Conservation (phyloP, 1,140 invertebrate species). For the Habropoda laboriosa region DNA sequence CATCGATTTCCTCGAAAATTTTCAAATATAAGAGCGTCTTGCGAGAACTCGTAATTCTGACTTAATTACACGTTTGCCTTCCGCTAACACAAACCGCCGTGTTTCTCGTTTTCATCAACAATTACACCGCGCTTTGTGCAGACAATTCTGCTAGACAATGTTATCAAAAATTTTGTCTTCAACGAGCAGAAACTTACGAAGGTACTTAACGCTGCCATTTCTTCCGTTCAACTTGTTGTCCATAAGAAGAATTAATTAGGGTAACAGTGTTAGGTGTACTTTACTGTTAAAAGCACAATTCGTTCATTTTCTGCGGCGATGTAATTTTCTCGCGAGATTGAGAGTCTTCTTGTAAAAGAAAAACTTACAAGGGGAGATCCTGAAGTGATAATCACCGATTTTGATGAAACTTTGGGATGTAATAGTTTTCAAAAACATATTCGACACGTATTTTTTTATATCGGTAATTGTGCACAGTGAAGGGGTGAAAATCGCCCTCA, state of each 20-base stretch:
- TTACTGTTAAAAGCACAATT: neutral
- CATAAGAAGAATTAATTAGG: neutral
- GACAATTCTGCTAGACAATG: neutral
- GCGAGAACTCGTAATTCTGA: conserved; percentile 10
- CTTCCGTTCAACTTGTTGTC: neutral
- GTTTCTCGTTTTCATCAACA: neutral
- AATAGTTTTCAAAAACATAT: too few relatives aligned
- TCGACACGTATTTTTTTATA: too few relatives aligned
- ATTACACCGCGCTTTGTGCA: neutral
- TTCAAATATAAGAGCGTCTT: neutral
- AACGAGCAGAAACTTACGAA: neutral
- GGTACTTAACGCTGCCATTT: neutral
- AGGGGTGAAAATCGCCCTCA: too few relatives aligned
- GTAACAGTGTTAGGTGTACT: neutral
- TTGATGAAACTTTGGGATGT: too few relatives aligned
- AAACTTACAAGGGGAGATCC: too few relatives aligned
- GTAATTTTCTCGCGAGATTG: neutral
- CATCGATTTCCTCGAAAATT: conserved; percentile 45
- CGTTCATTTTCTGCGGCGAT: neutral
- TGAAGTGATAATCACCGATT: too few relatives aligned
- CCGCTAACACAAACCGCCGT: neutral
- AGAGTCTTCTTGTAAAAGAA: neutral
- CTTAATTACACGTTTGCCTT: conserved; percentile 43
- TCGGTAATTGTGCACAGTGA: too few relatives aligned
- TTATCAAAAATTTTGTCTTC: neutral